Evolutionary conservation across 2,797 vertebrate species (phyloP).

Genomic region (Esox masquinongy): DNA sequence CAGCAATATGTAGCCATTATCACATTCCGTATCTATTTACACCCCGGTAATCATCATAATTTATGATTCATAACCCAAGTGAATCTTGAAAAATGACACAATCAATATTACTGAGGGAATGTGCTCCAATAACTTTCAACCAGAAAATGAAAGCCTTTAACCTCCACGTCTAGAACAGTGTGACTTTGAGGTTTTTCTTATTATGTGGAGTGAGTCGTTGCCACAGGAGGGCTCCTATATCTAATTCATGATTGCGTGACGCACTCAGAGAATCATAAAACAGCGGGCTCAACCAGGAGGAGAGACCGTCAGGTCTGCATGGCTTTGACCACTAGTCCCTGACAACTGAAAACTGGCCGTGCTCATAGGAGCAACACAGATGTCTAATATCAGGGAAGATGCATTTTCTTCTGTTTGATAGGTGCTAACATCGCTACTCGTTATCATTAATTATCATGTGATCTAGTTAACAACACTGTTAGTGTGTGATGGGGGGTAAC

Average conservation of each 20-base stretch:
- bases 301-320: neutral
- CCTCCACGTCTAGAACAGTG: neutral
- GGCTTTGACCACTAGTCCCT: neutral
- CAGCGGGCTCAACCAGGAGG: neutral
- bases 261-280: neutral
- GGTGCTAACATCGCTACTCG: neutral
- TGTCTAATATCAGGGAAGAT: neutral
- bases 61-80: neutral
- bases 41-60: neutral
- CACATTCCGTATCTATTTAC: neutral
- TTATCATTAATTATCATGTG: neutral
- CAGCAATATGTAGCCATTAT: neutral
- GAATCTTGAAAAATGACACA: neutral
- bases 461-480: neutral
- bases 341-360: neutral
- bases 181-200: neutral
- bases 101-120: neutral
- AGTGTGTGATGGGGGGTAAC: too few relatives aligned
- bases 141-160: neutral
- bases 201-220: neutral
- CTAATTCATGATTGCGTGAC: neutral
- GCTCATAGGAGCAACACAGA: neutral
- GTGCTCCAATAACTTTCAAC: neutral
- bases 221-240: conserved; percentile 2
- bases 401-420: neutral